Percentiles rank a stretch among this genome's conserved stretches.
These are phyloP conservation scores for Cryptoblepharus egeriae DNA, from an alignment of 2,797 vertebrate genomes.

Conservation along the genomic window DNA sequence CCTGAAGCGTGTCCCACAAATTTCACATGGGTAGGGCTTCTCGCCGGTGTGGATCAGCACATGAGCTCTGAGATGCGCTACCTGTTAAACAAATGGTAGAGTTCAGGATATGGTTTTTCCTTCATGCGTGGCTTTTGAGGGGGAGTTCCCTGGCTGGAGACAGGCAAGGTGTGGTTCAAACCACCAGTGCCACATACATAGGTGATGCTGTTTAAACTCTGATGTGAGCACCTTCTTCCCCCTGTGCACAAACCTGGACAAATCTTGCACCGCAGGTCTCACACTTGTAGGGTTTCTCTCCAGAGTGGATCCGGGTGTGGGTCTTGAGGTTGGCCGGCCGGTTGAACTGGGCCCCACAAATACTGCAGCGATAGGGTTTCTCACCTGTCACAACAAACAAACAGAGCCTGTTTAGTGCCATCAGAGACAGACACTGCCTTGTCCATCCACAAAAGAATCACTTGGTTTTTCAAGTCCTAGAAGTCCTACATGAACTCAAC, in stretches of 20 bases:
- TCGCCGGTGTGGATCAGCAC: constrained; percentile 98
- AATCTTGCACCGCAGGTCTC: constrained; percentile 98
- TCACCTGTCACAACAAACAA: constrained; percentile 82
- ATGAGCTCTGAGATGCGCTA: constrained; percentile 96
- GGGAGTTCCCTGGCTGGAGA: neutral
- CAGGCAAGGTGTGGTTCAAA: too few relatives aligned
- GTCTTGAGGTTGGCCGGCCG: constrained; percentile 99
- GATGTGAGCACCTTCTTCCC: accelerated
- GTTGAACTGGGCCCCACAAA: constrained; percentile 98
- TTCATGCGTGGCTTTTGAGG: neutral
- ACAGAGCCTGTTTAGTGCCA: neutral
- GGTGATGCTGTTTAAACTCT: too few relatives aligned
- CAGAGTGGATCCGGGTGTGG: constrained; percentile 98
- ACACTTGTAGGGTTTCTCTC: constrained; percentile 99
- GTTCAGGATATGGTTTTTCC: constrained; percentile 9
- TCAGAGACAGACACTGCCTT: accelerated
- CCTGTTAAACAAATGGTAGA: constrained; percentile 72
- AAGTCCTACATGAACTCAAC: too few relatives aligned
- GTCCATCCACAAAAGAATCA: neutral
- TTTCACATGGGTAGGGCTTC: constrained; percentile 98
- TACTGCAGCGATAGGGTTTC: constrained; percentile 98
- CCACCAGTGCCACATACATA: too few relatives aligned
- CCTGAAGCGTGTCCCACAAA: constrained; percentile 96
- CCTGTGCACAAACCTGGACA: constrained; percentile 85
- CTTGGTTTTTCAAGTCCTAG: neutral